Percentiles rank a stretch among this genome's conserved stretches.
Evolutionary conservation across 2,888 invertebrate species (phyloP).

Genomic region (Escarpia spicata): DNA sequence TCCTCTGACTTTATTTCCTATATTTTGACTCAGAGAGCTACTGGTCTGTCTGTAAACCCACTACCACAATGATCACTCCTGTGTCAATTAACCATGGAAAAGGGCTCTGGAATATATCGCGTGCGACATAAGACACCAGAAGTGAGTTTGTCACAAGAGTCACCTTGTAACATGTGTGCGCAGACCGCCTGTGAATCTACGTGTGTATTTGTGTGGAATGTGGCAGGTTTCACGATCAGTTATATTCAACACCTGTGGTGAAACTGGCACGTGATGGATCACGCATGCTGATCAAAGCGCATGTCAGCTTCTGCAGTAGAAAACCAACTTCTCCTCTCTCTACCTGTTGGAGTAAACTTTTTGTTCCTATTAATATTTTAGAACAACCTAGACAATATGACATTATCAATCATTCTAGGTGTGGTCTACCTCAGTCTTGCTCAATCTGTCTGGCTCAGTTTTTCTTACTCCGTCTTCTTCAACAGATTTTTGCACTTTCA

Average conservation of each 20-base stretch:
- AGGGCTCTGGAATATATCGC: not conserved
- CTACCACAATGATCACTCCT: not conserved
- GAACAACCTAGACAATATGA: not conserved
- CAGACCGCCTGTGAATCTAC: not conserved
- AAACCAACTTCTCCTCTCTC: not conserved
- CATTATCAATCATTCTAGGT: not conserved
- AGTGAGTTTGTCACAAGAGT: not conserved
- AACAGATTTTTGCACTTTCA: not conserved
- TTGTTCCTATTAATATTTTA: not conserved
- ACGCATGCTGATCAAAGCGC: not conserved
- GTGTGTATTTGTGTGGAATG: slow-evolving; percentile 5
- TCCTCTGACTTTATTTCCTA: no score
- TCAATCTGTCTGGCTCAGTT: not conserved
- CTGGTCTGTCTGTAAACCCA: not conserved
- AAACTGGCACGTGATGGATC: not conserved
- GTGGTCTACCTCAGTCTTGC: not conserved
- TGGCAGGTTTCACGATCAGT: not conserved
- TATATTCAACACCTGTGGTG: not conserved
- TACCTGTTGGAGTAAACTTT: not conserved
- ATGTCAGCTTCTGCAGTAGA: not conserved
- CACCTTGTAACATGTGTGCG: not conserved
- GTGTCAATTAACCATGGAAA: not conserved
- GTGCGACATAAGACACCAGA: not conserved
- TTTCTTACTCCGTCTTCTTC: not conserved
- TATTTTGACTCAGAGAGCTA: not conserved